Evolutionary conservation across 2,113 vertebrate species (phyloP), one percentile per base, ranked within the genome.

Genomic region (Oxygymnocypris stewartii): DNA sequence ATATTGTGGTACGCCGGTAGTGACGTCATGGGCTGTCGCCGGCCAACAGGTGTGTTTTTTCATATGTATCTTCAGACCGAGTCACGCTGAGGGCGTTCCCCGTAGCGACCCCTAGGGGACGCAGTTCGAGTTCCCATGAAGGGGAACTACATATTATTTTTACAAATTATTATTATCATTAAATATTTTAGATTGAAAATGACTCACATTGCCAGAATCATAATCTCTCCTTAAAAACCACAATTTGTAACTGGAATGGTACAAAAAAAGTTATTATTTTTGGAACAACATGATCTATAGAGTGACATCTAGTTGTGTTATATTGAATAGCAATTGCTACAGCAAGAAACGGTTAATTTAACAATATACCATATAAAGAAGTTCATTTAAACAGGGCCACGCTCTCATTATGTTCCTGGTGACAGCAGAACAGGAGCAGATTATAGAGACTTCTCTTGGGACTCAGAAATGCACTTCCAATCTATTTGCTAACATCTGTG

Each of bases 401-500:
- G 42, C 20, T 42, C 37, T 73, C 4, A 73, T 73, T 73, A 73
- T 11, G 42, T 44, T 7, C 23, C 23, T 40, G 59, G 35, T 69
- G 76, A 54, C n/a, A 49, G 80, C 65, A 69, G 23, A 12, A 13
- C 77, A 61, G 23, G 25, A 40, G 78, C 76, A 35, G 79, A 79
- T 82, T 42, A 59, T 1, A 40, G 42, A 25, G 42, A 51, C 69
- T 69, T 79, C 75, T 47, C 69, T 63, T 67, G 75, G 47, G 84
- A 78, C 6, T 42, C 71, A 84, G 65, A 86, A 86, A 69, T 77
- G 42, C 37, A 75, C 12, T 25, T 75, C 31, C 28, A 59, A 35
- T 42, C 37, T 86, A 23, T 35, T 76, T 42, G 18, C 80, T 63
- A 80, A 87, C 59, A 84, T 35, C 40, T 86, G 63, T 71, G 67